phyloP scores from a whole-genome alignment of 2,888 invertebrate genomes.

The Drosophila putrida region DNA sequence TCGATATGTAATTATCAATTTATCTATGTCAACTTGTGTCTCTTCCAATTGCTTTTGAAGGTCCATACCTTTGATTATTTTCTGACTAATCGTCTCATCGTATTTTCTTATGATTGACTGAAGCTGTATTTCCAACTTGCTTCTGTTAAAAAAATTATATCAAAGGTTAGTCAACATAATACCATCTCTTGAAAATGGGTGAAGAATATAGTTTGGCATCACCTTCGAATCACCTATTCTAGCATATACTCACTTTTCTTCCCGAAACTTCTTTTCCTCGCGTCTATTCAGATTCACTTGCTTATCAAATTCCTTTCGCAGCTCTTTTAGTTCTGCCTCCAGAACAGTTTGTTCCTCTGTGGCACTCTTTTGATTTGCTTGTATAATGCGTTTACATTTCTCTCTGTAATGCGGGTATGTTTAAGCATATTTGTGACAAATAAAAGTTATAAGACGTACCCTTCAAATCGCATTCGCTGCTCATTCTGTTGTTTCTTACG shows the following conservation, averaged over 20 bases:
- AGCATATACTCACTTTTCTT: constrained; percentile 77
- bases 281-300: constrained; percentile 59
- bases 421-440: background rate
- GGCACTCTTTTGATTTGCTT: constrained; percentile 59
- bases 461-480: constrained; percentile 39
- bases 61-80: constrained; percentile 69
- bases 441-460: constrained; percentile 14
- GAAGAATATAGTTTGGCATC: too few relatives aligned
- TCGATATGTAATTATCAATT: constrained; percentile 68
- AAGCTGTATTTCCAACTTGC: constrained; percentile 76
- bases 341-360: constrained; percentile 66
- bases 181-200: too few relatives aligned
- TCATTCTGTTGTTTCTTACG: constrained; percentile 21
- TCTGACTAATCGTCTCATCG: constrained; percentile 79
- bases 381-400: constrained; percentile 72
- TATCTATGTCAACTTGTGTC: constrained; percentile 59
- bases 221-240: background rate
- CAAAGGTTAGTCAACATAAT: background rate
- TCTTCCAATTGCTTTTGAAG: constrained; percentile 61
- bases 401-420: constrained; percentile 53
- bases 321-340: constrained; percentile 61
- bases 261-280: constrained; percentile 65
- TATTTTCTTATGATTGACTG: constrained; percentile 78
- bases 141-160: constrained; percentile 59
- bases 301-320: constrained; percentile 52